Base-by-base conservation (phyloP, 1,140 invertebrate genomes). In the Microplitis demolitor region DNA sequence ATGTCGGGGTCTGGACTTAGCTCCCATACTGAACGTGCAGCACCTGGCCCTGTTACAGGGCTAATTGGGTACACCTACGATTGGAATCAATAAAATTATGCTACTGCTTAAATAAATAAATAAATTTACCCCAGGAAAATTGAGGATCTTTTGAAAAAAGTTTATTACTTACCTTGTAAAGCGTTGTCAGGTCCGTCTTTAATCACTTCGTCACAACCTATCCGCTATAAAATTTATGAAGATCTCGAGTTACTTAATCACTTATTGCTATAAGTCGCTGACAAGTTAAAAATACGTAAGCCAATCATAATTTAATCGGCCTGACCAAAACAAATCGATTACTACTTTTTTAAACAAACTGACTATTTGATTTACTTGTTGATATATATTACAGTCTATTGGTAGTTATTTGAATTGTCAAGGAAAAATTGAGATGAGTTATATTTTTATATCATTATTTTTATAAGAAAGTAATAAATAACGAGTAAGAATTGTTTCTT, bases 21-120 rank as follows among this genome's bases (percentile, higher is more conserved):
- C 82, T 93, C 93, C 93, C 93, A 95, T 84, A 95, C 93, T 83
- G 92, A 94, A 83, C 93, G 92, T 81, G 93, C 94, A 80, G 93
- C 92, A 88, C 94, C 93, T 84, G 93, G 93, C 88, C 93, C 94
- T 74, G 93, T 86, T 14, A 85, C 80, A 82, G 86, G 86, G 83
- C 85, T 87, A 68, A 86, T 84, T 51, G 86, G 86, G 80, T 87
- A 87, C 45, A 87, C 86, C 86, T 87, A 53, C 11, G 5, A 35
- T 37, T 13, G 9, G 37, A 37, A 53, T 35, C 16, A 56, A 56
- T 39, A 50, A 24, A 54, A 66, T 70, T 61, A n/a, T 24, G 24
- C 1, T 24, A 24, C 24, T 24, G 24, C 24, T 24, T 24, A 54
- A 66, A 58, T 50, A 31, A 16, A 60, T 45, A 11, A 45, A 45